A percentile compares a stretch with the other conserved stretches of the same genome.
Conservation (phyloP, 2,113 vertebrate species). For the Lota lota region DNA sequence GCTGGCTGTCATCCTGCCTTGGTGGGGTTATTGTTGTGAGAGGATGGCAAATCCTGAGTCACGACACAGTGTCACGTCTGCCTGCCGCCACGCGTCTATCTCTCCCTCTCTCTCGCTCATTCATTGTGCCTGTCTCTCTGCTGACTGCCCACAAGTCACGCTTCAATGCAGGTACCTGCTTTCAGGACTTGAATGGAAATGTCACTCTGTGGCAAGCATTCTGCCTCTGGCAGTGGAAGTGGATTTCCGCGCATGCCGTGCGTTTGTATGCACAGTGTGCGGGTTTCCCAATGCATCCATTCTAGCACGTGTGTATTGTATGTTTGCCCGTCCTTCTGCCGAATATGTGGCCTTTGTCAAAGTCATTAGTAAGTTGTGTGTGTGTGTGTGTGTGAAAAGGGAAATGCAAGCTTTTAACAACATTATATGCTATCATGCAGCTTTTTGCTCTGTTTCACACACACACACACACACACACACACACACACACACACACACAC, state of each 20-base stretch:
- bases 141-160: constrained; percentile 27
- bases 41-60: constrained; percentile 47
- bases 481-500: not conserved
- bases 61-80: constrained; percentile 9
- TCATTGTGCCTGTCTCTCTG: not conserved
- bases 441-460: not conserved
- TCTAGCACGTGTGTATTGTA: constrained; percentile 1
- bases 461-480: too few relatives aligned
- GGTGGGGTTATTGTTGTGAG: constrained; percentile 51
- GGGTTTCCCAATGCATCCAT: not conserved
- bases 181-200: constrained; percentile 31
- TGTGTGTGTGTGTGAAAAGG: not conserved
- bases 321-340: too few relatives aligned
- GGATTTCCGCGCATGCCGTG: not conserved
- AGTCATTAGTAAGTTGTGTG: not conserved
- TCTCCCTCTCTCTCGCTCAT: not conserved
- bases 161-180: constrained; percentile 25
- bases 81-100: constrained; percentile 1
- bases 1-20: constrained; percentile 49
- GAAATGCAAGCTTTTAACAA: not conserved
- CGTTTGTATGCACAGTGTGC: not conserved
- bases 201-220: constrained; percentile 1
- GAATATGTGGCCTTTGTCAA: too few relatives aligned
- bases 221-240: not conserved
- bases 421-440: not conserved